Evolutionary conservation across 1,140 invertebrate species (phyloP).

Genomic region (Psix sp.): DNA sequence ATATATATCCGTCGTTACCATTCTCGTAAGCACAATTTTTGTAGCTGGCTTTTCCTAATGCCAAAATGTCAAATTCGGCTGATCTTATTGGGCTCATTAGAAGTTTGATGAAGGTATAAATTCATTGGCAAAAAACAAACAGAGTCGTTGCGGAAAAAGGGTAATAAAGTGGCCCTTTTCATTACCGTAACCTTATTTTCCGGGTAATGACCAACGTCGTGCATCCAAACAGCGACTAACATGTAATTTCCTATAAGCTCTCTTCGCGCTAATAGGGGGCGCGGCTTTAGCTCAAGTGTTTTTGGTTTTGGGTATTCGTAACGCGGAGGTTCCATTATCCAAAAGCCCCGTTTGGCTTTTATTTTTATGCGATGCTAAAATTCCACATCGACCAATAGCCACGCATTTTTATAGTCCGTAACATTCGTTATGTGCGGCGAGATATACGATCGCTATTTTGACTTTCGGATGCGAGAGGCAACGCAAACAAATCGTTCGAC

Average conservation of each 20-base stretch:
- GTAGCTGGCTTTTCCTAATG: no score
- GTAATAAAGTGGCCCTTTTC: conserved; percentile 35
- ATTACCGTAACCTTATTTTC: conserved; percentile 41
- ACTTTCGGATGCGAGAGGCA: conserved; percentile 21
- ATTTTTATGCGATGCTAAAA: conserved; percentile 52
- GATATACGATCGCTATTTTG: conserved; percentile 30
- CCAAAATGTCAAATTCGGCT: no score
- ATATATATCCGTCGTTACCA: no score
- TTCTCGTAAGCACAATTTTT: no score
- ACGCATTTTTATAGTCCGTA: conserved; percentile 33
- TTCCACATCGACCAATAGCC: conserved; percentile 43
- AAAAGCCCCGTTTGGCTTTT: conserved; percentile 38
- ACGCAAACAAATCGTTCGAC: background rate
- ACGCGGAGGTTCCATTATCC: conserved; percentile 51
- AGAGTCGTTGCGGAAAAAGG: conserved; percentile 11
- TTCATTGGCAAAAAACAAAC: background rate
- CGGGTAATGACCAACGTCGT: conserved; percentile 27
- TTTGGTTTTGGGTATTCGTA: conserved; percentile 52
- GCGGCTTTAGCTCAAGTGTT: conserved; percentile 48
- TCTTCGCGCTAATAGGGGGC: conserved; percentile 51
- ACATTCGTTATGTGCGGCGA: conserved; percentile 34
- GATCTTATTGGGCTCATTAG: background rate
- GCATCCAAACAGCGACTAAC: conserved; percentile 39
- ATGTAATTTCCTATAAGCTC: conserved; percentile 51
- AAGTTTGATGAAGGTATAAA: background rate